phyloP scores from a whole-genome alignment of 2,797 vertebrate species.

The Phoebastria nigripes region DNA sequence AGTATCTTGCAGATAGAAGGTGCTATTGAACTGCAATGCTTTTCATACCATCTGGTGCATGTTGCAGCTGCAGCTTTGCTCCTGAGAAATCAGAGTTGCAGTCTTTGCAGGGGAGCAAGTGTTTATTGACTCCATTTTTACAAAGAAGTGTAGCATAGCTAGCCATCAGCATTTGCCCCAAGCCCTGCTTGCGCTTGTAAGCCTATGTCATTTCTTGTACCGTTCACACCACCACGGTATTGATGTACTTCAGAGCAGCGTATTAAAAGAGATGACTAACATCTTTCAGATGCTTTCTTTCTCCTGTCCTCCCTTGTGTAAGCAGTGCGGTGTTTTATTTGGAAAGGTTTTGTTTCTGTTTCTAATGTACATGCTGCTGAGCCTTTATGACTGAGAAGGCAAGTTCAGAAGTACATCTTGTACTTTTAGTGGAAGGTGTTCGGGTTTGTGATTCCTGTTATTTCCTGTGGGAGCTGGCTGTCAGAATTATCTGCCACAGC shows the following conservation, averaged over 20 bases:
- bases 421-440: neutral
- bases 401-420: neutral
- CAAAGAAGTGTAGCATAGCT: neutral
- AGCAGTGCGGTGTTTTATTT: neutral
- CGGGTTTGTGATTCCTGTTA: neutral
- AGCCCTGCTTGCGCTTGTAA: neutral
- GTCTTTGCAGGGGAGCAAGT: neutral
- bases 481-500: neutral
- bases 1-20: constrained; percentile 44
- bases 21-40: constrained; percentile 46
- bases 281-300: neutral
- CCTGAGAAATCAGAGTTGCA: neutral
- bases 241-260: neutral
- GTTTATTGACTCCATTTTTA: neutral
- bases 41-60: neutral
- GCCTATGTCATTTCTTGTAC: neutral
- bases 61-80: neutral
- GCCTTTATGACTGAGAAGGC: neutral
- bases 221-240: accelerated
- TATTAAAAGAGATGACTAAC: neutral
- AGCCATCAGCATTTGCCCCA: neutral
- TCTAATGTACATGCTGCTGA: neutral
- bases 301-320: neutral
- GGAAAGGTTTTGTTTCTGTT: constrained; percentile 11
- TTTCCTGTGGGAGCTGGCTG: constrained; percentile 7